Evolutionary conservation across 2,888 invertebrate genomes (phyloP).

Genomic region (Synanthedon myopaeformis): DNA sequence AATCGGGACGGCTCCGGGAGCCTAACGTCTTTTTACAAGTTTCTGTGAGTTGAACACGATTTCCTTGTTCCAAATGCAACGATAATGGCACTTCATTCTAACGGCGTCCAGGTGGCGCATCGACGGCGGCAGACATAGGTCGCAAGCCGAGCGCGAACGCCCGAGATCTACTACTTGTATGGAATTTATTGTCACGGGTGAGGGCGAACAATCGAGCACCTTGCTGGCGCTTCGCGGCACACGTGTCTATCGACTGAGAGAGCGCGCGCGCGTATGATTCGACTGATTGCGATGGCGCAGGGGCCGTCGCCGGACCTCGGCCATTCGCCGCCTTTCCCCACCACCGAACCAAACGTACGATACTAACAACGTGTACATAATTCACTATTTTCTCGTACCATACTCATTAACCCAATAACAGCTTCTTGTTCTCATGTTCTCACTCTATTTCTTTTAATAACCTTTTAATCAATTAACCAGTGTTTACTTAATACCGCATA

Average conservation of each 20-base stretch:
- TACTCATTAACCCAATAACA: too few relatives aligned
- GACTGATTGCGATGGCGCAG: conserved; percentile 2
- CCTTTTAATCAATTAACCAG: too few relatives aligned
- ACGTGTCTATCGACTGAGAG: conserved; percentile 40
- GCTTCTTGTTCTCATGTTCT: too few relatives aligned
- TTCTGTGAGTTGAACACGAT: conserved; percentile 94
- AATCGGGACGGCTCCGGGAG: conserved; percentile 25
- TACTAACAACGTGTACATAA: conserved; percentile 1
- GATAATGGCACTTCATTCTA: conserved; percentile 81
- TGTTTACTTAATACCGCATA: too few relatives aligned
- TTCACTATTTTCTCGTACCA: too few relatives aligned
- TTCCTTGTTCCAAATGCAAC: conserved; percentile 93
- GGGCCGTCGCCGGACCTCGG: conserved; percentile 11
- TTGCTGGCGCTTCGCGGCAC: conserved; percentile 48
- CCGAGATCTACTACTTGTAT: conserved; percentile 42
- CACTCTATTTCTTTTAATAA: too few relatives aligned
- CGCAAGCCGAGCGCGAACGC: conserved; percentile 58
- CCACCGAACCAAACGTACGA: conserved; percentile 7
- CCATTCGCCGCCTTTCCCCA: conserved; percentile 14
- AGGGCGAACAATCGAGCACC: conserved; percentile 28
- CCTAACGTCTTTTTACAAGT: conserved; percentile 92
- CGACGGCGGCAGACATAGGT: conserved; percentile 62
- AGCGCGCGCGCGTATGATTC: conserved; percentile 15
- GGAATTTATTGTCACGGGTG: conserved; percentile 65
- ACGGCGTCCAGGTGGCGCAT: conserved; percentile 59